Evolutionary conservation across 2,797 vertebrate genomes (phyloP), one percentile per base, ranked within the genome.

Genomic region (Gambelia wislizenii): DNA sequence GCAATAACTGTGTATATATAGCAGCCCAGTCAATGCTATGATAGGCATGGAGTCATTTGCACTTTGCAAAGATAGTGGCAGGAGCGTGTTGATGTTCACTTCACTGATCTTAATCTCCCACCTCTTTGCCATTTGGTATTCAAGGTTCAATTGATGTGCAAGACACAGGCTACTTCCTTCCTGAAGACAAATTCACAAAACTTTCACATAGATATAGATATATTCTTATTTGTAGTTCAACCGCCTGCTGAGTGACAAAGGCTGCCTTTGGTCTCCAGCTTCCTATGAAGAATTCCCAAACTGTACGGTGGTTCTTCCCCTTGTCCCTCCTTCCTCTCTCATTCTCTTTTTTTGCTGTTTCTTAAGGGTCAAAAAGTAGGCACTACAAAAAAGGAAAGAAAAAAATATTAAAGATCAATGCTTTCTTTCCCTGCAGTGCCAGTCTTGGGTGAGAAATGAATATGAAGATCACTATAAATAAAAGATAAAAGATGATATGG

Each of bases 381-480:
- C 2, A 74, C 93, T 92, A 91, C 70, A 91, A 91, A 95, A 83
- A 83, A 36, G 39, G 88, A 92, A 92, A 1, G 81, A 78, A 89
- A 93, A 91, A 89, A 83, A 88, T 44, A 47, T 84, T 87, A 91
- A 91, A 84, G 49, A 95, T 93, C 92, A 92, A 10, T 93, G 67
- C 9, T 39, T 91, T 89, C n/a, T 94, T 18, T 91, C 82, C 83
- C 92, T 90, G 74, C 78, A 87, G 85, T 94, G 88, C 88, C 79
- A 93, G 88, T 49, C 47, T 94, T 75, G 47, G 83, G 67, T 96
- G 93, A 96, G 89, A 96, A 97, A 96, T 95, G 87, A 96, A 93
- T 96, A 93, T 90, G 90, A 96, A 96, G 86, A 95, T 94, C 80
- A 89, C 49, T 77, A 92, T 95, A 95, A 96, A 95, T 95, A 95